Base-by-base conservation (phyloP, 2,888 invertebrate genomes). In the Prosapia bicincta region DNA sequence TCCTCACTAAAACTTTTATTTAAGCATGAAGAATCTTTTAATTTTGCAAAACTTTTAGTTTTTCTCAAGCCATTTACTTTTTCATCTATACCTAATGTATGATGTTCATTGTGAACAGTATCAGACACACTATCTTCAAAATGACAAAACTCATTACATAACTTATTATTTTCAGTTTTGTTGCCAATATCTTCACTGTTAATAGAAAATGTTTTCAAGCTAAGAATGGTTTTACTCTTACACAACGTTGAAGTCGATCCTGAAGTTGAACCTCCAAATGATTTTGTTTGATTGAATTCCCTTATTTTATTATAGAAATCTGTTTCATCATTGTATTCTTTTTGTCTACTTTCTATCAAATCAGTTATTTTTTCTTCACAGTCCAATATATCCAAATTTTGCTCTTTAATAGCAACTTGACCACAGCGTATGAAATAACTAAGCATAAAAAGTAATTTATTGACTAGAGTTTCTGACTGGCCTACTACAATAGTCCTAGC, bases 401-500 rank as follows among this genome's bases (percentile, higher is more conserved):
- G 43, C 0, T 73, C 68, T 26, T 20, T 68, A 24, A 54, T 28
- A 25, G 25, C 43, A 13, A 76, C 72, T 3, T 70, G 69, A 20
- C 76, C 73, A 26, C 76, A 76, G 24, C 76, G 72, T 7, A 76
- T 73, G 26, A 76, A 76, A 26, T 76, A 76, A 38, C 72, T 73
- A 5, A 76, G 70, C 5, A 76, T 30, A 2, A 73, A 76, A 9
- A 76, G 66, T 9, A 76, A n/a, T 70, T 76, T 69, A 23, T 15
- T n/a, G 25, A 76, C 70, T 24, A 76, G 66, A 20, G 66, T 13
- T 65, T 76, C 73, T 20, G 76, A 76, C 24, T 73, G 72, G 2
- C 76, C 76, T 9, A 92, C 90, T 79, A 97, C 89, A 72, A 97
- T 89, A 3, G 97, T 96, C 78, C 92, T 90, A 0, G 94, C 90